Percentiles rank a stretch among this genome's conserved stretches.
Evolutionary conservation across 2,113 vertebrate genomes (phyloP).

Genomic region (Ploceus nigricollis): DNA sequence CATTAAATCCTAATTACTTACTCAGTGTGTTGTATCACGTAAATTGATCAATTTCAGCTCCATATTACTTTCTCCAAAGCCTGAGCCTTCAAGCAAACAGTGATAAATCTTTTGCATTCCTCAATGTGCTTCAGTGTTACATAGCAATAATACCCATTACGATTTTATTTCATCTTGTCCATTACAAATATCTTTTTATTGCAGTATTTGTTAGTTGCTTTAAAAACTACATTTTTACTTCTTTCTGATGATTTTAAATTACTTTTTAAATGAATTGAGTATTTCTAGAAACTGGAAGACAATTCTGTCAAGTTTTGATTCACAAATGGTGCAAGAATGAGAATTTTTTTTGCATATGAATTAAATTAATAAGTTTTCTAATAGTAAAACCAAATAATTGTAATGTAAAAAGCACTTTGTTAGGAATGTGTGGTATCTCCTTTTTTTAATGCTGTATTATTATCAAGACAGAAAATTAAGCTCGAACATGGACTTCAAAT

Average conservation of each 20-base stretch:
- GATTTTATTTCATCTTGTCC: not conserved
- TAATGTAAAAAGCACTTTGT: not conserved
- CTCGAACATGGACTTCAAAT: not conserved
- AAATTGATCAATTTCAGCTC: not conserved
- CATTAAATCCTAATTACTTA: not conserved
- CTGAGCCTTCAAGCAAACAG: not conserved
- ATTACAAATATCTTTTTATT: not conserved
- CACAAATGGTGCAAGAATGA: not conserved
- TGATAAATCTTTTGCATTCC: not conserved
- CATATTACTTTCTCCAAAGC: not conserved
- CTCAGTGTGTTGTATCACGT: rapidly evolving
- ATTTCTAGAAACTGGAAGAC: not conserved
- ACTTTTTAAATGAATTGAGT: not conserved
- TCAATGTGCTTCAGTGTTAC: not conserved
- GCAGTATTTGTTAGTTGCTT: not conserved
- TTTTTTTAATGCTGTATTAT: not conserved
- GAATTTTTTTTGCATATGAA: not conserved
- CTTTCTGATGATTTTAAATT: not conserved
- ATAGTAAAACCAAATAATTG: not conserved
- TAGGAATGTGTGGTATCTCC: not conserved
- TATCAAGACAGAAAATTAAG: not conserved
- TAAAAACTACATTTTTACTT: not conserved
- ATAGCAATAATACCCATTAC: not conserved
- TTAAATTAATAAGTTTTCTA: not conserved
- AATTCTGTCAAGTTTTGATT: not conserved